Conservation (phyloP, 1,140 invertebrate species). For the Drosophila leontia region DNA sequence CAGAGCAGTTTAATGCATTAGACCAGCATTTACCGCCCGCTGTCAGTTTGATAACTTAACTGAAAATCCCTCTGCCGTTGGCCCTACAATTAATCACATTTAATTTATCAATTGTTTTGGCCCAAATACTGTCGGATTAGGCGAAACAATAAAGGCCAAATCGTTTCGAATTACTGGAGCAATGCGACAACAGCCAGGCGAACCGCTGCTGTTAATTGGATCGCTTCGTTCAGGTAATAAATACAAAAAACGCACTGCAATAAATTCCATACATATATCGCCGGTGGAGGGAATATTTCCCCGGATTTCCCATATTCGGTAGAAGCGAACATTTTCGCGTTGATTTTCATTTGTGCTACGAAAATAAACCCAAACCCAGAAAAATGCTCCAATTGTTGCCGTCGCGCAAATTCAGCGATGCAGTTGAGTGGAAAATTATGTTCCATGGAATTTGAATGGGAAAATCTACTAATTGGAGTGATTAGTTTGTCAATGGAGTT, state of each 20-base stretch:
- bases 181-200: background rate
- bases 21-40: constrained; percentile 28
- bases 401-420: constrained; percentile 5
- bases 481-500: background rate
- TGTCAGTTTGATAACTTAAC: constrained; percentile 37
- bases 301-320: background rate
- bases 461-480: constrained; percentile 4
- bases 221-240: constrained; percentile 20
- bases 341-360: constrained; percentile 1
- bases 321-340: background rate
- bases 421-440: constrained; percentile 13
- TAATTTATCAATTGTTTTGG: constrained; percentile 46
- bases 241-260: background rate
- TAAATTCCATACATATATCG: constrained; percentile 2
- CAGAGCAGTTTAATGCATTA: constrained; percentile 39
- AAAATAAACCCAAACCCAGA: constrained; percentile 5
- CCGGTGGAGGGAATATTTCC: background rate
- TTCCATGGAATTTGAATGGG: background rate
- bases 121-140: constrained; percentile 30
- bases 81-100: constrained; percentile 43
- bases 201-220: constrained; percentile 33
- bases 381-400: constrained; percentile 6
- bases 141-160: constrained; percentile 29
- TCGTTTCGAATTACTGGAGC: constrained; percentile 23
- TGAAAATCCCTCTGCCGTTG: background rate